Percentiles rank a stretch among this genome's conserved stretches.
These are phyloP conservation scores for Micromys minutus DNA, from an alignment of 2,113 vertebrate genomes.

Conservation along the genomic window DNA sequence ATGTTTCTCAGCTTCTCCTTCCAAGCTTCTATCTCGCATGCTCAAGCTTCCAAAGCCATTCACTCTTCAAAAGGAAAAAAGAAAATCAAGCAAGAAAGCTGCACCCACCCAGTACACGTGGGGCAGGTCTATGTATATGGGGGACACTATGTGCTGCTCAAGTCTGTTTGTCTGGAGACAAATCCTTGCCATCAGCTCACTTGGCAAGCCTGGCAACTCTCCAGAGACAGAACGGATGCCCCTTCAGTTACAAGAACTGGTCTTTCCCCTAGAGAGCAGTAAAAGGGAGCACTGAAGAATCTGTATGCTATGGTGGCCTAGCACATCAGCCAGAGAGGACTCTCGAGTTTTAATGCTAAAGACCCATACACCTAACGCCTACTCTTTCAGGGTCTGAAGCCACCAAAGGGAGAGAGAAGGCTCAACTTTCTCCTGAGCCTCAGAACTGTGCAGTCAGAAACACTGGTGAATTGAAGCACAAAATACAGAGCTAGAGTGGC, in stretches of 20 bases:
- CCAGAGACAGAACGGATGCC: background rate
- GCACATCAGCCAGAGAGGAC: background rate
- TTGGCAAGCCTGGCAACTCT: background rate
- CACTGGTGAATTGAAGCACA: background rate
- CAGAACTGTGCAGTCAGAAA: slow-evolving; percentile 29
- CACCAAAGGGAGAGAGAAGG: background rate
- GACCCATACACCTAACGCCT: background rate
- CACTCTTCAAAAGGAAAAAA: slow-evolving; percentile 29
- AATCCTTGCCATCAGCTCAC: background rate
- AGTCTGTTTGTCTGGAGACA: background rate
- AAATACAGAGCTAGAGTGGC: background rate
- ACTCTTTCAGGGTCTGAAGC: background rate
- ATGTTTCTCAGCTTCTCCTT: background rate
- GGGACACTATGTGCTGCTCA: background rate
- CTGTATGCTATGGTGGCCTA: background rate
- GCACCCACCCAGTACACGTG: slow-evolving; percentile 65
- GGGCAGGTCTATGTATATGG: slow-evolving; percentile 66
- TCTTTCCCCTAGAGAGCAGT: background rate
- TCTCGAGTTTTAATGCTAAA: background rate
- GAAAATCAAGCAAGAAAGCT: slow-evolving; percentile 47
- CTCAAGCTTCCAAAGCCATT: slow-evolving; percentile 60
- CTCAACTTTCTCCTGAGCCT: background rate
- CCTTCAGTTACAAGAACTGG: background rate
- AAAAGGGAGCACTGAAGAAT: background rate
- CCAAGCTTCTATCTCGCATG: slow-evolving; percentile 3